These are phyloP conservation scores for Drosophila dives DNA, from an alignment of 2,888 invertebrate genomes.

Conservation along the genomic window DNA sequence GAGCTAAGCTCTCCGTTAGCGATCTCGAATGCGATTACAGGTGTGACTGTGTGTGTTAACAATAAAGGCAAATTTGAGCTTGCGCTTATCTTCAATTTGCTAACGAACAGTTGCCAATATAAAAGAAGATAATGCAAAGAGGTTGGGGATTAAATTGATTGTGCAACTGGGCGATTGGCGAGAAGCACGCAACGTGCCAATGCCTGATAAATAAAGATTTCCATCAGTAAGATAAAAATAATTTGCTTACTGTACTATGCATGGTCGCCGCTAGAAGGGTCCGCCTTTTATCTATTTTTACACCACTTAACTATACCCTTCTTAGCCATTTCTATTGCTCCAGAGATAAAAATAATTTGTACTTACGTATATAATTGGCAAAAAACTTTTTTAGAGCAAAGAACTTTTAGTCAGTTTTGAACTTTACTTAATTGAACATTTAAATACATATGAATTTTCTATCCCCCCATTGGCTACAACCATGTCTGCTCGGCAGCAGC, in stretches of 20 bases:
- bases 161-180: conserved; percentile 56
- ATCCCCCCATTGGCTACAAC: background rate
- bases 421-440: background rate
- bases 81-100: conserved; percentile 59
- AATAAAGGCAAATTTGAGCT: conserved; percentile 51
- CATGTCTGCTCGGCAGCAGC: conserved; percentile 12
- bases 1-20: conserved; percentile 33
- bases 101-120: conserved; percentile 53
- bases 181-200: conserved; percentile 69
- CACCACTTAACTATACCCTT: background rate
- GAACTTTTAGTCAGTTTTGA: background rate
- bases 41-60: conserved; percentile 36
- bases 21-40: conserved; percentile 12
- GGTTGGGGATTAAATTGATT: conserved; percentile 61
- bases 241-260: conserved; percentile 9
- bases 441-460: background rate
- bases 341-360: background rate
- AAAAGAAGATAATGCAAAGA: conserved; percentile 30
- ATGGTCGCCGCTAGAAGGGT: background rate
- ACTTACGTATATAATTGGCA: background rate
- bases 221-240: conserved; percentile 36
- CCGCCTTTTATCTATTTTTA: background rate
- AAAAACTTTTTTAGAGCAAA: background rate
- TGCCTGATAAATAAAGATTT: conserved; percentile 69
- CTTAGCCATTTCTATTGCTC: background rate